Evolutionary conservation across 2,797 vertebrate species (phyloP), one percentile per base, ranked within the genome.

Genomic region (Australoheros facetus): DNA sequence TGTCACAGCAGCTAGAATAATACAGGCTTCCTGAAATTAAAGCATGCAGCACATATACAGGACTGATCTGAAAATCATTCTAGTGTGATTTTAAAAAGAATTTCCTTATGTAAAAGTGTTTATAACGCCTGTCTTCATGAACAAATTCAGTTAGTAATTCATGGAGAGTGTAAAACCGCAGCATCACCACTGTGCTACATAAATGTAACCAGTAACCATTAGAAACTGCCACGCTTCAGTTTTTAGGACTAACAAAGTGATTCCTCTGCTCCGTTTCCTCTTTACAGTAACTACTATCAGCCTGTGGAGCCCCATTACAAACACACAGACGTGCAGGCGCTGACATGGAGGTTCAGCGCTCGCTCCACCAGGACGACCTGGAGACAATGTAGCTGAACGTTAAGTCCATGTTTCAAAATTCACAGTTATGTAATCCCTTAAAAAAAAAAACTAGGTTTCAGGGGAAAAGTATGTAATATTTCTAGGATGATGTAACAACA

Each of bases 401-500:
- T 30, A 84, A 77, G 77, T 80, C 82, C 70, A 26, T 72, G 66
- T 81, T 88, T 85, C 48, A 88, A 80, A 85, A 90, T 85, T 75
- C 76, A 55, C 16, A 12, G 75, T 92, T 91, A 90, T 70, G 77
- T 90, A 92, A 92, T 88, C 54, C 54, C 70, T 34, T 70, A 10
- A 37, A 37, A 8, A 34, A 85, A 81, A 83, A 90, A 90, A 73
- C 30, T 73, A 76, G 81, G 75, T 81, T 89, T 80, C 80, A 83
- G 53, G 58, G 73, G 39, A 70, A 71, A 86, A 87, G 87, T 77
- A 86, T 87, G 85, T 87, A 91, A 90, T 85, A 89, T 88, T 89
- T 84, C 84, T 81, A 71, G 60, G 60, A 89, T 93, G 90, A 93
- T 91, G 91, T 88, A 93, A 95, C 80, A 90, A 87, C 87, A 90